These are phyloP conservation scores for Mimachlamys varia DNA, from an alignment of 2,888 invertebrate genomes.

Conservation along the genomic window DNA sequence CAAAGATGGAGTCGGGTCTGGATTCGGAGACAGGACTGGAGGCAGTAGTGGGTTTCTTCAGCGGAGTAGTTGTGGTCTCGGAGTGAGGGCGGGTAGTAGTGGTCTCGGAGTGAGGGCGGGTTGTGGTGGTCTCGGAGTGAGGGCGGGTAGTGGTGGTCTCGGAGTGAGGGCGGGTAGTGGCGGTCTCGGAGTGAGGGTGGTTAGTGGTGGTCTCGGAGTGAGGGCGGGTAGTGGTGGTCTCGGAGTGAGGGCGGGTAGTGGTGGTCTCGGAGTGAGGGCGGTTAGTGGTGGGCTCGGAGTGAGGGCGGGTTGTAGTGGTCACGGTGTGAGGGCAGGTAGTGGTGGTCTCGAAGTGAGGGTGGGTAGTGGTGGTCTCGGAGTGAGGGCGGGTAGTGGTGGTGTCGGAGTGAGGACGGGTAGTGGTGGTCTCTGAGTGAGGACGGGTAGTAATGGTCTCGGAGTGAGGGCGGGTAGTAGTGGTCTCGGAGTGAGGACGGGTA, in stretches of 20 bases:
- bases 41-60: not conserved
- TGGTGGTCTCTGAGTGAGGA: no score
- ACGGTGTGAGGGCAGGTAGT: not conserved
- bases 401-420: no score
- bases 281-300: not conserved
- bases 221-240: not conserved
- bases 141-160: not conserved
- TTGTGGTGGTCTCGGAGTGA: not conserved
- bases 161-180: not conserved
- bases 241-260: not conserved
- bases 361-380: no score
- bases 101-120: not conserved
- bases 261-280: not conserved
- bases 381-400: no score
- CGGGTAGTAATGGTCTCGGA: not conserved
- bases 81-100: slow-evolving; percentile 35
- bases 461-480: no score
- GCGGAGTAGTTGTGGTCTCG: not conserved
- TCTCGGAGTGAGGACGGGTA: no score
- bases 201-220: not conserved
- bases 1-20: slow-evolving; percentile 49
- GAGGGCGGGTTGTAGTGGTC: not conserved
- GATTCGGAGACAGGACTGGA: slow-evolving; percentile 48
- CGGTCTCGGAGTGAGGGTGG: not conserved
- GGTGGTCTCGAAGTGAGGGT: no score